Base-by-base conservation (phyloP, 2,113 vertebrate species). In the Mus pahari region DNA sequence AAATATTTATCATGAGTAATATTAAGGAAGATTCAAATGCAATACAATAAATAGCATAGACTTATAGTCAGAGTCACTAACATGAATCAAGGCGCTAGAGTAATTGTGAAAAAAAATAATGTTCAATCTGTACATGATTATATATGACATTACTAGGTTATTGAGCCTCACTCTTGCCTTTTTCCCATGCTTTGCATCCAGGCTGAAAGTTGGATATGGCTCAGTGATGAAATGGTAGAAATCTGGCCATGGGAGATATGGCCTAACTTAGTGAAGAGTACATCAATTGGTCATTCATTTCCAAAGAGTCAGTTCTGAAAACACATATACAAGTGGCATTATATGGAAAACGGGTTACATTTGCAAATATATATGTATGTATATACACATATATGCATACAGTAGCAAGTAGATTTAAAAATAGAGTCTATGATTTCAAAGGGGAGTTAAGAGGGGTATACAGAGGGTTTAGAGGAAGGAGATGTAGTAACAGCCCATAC, bases 101-200 rank as follows among this genome's bases (percentile, higher is more conserved):
- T 81, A 88, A 71, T 12, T 87, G 7, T 96, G 42, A 26, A 86
- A 66, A 86, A 66, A 88, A 88, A n/a, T 82, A 94, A 55, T 68
- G 3, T 10, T 19, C 13, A 36, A 20, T 36, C 4, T 50, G 48
- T 68, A 36, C 11, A 1, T 10, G 33, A 45, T 64, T 64, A 62
- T 68, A 22, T 66, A 50, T 50, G 4, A 66, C 39, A 45, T 22
- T 68, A 68, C 10, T 13, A 50, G 42, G 39, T 19, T 68, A 45
- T 50, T 36, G 28, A 11, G 1, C 42, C 13, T 33, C 14, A 33
- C 1, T 64, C 28, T 3, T 64, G 9, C 13, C 39, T n/a, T 13
- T 53, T 60, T 83, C n/a, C 5, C 5, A 16, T 60, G 6, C 1
- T 33, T 66, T 28, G 33, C 19, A 5, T 14, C 26, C 14, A 20